Percentiles rank a stretch among this genome's conserved stretches.
These are phyloP conservation scores for Physocephala rufipes DNA, from an alignment of 2,888 invertebrate genomes.

Conservation along the genomic window DNA sequence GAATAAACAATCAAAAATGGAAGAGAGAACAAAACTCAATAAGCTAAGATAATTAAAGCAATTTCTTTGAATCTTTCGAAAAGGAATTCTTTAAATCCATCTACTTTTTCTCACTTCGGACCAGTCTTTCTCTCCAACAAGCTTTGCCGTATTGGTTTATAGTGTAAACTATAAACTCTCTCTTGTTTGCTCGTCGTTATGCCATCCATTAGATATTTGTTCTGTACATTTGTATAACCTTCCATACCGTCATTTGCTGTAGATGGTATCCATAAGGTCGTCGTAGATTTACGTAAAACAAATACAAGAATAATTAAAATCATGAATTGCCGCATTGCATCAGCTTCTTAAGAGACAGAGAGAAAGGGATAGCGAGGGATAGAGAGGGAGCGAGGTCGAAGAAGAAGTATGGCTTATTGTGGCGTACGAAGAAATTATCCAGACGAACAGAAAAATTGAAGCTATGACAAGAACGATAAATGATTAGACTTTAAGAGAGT, in stretches of 20 bases:
- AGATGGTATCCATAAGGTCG: slow-evolving; percentile 5
- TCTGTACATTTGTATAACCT: neutral
- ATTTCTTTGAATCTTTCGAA: no score
- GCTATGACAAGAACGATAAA: no score
- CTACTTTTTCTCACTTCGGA: no score
- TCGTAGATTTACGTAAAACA: slow-evolving; percentile 3
- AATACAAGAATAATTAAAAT: slow-evolving; percentile 27
- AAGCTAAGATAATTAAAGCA: no score
- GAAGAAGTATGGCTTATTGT: neutral
- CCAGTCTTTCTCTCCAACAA: no score
- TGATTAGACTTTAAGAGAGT: neutral
- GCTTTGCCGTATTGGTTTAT: no score
- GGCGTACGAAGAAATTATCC: neutral
- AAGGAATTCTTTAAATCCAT: no score
- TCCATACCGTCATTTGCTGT: slow-evolving; percentile 5
- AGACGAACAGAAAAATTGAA: neutral
- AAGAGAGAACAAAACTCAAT: no score
- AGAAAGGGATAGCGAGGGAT: no score
- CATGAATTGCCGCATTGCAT: neutral
- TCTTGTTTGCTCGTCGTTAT: neutral
- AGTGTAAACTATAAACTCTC: neutral
- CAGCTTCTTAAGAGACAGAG: neutral
- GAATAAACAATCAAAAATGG: no score
- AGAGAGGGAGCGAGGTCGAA: neutral
- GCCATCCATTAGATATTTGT: no score